Conservation (phyloP, 1,140 invertebrate species). For the Ladona fulva region DNA sequence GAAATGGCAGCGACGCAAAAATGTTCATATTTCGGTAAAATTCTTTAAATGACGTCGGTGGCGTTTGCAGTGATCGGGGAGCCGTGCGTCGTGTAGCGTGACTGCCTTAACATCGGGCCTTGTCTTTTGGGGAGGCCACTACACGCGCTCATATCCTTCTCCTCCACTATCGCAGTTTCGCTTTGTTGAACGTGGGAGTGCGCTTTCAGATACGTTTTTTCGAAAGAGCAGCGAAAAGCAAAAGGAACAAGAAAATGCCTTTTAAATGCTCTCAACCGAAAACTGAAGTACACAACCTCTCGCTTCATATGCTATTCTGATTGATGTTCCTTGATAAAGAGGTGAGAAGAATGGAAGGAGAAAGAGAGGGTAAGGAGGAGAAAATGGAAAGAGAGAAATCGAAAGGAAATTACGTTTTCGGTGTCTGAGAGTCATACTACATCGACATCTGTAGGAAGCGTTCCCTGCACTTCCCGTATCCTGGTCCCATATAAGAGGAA, state of each 20-base stretch:
- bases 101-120: neutral
- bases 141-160: neutral
- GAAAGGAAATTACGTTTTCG: too few species aligned
- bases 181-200: conserved; percentile 3
- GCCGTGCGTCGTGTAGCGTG: neutral
- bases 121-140: neutral
- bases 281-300: neutral
- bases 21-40: too few species aligned
- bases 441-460: too few species aligned
- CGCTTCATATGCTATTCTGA: conserved; percentile 5
- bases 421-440: too few species aligned
- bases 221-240: neutral
- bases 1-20: too few species aligned
- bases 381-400: neutral
- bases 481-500: too few species aligned
- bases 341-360: neutral
- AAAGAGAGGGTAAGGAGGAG: neutral
- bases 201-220: neutral
- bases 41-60: too few species aligned
- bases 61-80: too few species aligned
- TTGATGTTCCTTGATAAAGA: neutral
- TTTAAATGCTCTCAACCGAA: conserved; percentile 1
- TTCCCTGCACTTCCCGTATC: too few species aligned
- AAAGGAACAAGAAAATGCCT: neutral
- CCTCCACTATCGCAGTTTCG: neutral